Conservation (phyloP, 2,113 vertebrate genomes). For the Phoxinus phoxinus region DNA sequence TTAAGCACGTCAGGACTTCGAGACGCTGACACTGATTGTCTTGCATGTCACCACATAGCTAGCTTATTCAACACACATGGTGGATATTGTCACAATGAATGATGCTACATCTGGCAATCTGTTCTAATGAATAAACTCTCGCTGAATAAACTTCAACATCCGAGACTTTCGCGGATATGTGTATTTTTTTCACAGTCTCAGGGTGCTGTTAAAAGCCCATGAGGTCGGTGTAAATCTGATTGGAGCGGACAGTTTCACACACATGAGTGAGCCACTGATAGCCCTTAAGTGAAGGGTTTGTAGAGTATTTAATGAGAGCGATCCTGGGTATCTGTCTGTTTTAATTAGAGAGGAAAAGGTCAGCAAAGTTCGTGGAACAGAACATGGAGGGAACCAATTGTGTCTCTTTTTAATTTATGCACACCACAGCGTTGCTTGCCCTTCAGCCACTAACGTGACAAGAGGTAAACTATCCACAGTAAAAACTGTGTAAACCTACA, state of each 20-base stretch:
- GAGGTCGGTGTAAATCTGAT: constrained; percentile 51
- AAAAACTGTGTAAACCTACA: constrained; percentile 5
- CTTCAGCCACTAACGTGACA: neutral
- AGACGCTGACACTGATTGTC: constrained; percentile 33
- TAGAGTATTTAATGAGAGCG: constrained; percentile 58
- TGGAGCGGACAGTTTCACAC: constrained; percentile 57
- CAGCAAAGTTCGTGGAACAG: constrained; percentile 32
- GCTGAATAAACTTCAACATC: constrained; percentile 21
- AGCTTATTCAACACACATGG: constrained; percentile 23
- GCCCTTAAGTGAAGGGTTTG: constrained; percentile 58
- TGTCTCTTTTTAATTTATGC: constrained; percentile 24
- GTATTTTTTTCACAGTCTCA: constrained; percentile 48
- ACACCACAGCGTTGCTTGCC: neutral
- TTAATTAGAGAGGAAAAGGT: constrained; percentile 61
- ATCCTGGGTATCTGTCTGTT: constrained; percentile 55
- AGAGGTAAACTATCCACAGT: constrained; percentile 8
- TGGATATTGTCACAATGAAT: constrained; percentile 24
- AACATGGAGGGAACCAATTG: constrained; percentile 14
- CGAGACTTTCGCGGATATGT: neutral
- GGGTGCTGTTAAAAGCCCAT: constrained; percentile 22
- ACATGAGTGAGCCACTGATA: constrained; percentile 55
- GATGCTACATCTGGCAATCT: constrained; percentile 28
- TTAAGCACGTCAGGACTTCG: constrained; percentile 14
- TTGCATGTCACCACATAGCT: constrained; percentile 19
- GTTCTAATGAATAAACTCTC: constrained; percentile 25